Percentiles rank a stretch among this genome's conserved stretches.
These are phyloP conservation scores for Apodemia zela DNA, from an alignment of 2,888 invertebrate species.

Conservation along the genomic window DNA sequence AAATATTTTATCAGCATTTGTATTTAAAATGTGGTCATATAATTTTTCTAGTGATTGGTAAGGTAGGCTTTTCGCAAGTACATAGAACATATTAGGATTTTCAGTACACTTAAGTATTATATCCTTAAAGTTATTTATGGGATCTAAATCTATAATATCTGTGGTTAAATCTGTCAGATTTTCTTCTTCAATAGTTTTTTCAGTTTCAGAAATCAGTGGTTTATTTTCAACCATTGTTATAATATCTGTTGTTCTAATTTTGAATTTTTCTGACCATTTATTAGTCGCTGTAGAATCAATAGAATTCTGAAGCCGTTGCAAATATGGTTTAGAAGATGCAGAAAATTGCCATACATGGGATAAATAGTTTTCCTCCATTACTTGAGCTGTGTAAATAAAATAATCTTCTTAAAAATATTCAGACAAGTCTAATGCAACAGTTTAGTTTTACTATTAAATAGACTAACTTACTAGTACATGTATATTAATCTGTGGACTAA, in stretches of 20 bases:
- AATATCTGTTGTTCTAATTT: slow-evolving; percentile 19
- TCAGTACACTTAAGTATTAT: slow-evolving; percentile 42
- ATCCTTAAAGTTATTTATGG: slow-evolving; percentile 35
- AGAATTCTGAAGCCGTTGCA: slow-evolving; percentile 28
- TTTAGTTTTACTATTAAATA: too few relatives aligned
- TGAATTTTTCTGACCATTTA: slow-evolving; percentile 33
- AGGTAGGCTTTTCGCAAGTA: slow-evolving; percentile 43
- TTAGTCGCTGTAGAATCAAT: slow-evolving; percentile 23
- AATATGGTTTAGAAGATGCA: slow-evolving; percentile 28
- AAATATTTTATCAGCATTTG: slow-evolving; percentile 31
- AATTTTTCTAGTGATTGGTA: slow-evolving; percentile 41
- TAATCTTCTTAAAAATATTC: too few relatives aligned
- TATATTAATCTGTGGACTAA: too few relatives aligned
- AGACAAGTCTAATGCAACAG: too few relatives aligned
- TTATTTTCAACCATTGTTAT: slow-evolving; percentile 8
- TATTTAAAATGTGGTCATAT: slow-evolving; percentile 42
- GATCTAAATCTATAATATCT: slow-evolving; percentile 40
- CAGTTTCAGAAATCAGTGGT: background rate
- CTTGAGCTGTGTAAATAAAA: background rate
- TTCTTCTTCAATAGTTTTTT: slow-evolving; percentile 1
- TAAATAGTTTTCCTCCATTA: background rate
- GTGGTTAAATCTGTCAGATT: slow-evolving; percentile 17
- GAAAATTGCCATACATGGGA: slow-evolving; percentile 33
- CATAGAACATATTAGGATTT: slow-evolving; percentile 35
- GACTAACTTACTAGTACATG: too few relatives aligned